Evolutionary conservation across 2,888 invertebrate genomes (phyloP).

Genomic region (Ichneumon xanthorius): DNA sequence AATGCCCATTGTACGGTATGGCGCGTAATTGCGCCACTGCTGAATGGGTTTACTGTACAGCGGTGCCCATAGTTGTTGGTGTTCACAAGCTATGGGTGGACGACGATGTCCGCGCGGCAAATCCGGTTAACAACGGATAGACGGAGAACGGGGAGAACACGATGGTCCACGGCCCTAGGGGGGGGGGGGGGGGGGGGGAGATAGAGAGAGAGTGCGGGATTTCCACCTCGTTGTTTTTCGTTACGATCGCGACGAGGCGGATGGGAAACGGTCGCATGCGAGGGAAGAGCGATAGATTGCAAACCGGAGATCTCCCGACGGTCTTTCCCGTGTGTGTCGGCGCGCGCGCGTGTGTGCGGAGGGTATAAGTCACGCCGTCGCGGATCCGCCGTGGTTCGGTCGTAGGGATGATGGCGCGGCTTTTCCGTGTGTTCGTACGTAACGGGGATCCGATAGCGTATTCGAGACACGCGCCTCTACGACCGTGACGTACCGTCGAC

Average conservation of each 20-base stretch:
- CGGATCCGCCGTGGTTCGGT: slow-evolving; percentile 60
- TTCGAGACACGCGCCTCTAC: slow-evolving; percentile 77
- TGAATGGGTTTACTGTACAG: slow-evolving; percentile 60
- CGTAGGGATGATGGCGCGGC: slow-evolving; percentile 10
- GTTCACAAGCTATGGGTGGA: slow-evolving; percentile 54
- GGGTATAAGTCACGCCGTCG: slow-evolving; percentile 65
- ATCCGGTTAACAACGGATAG: slow-evolving; percentile 58
- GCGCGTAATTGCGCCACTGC: slow-evolving; percentile 69
- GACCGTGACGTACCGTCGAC: slow-evolving; percentile 77
- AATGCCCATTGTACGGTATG: slow-evolving; percentile 64
- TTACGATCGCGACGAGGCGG: slow-evolving; percentile 20
- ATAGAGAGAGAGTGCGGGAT: slow-evolving; percentile 35
- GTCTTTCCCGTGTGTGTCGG: slow-evolving; percentile 12
- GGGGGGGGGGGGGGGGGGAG: background rate
- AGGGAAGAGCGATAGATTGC: slow-evolving; percentile 68
- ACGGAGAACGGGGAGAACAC: slow-evolving; percentile 19
- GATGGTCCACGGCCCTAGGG: slow-evolving; percentile 12
- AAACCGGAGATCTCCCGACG: slow-evolving; percentile 64
- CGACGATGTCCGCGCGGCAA: slow-evolving; percentile 54
- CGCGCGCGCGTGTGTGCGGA: slow-evolving; percentile 17
- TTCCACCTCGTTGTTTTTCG: slow-evolving; percentile 50
- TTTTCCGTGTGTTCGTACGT: background rate
- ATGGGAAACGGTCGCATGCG: slow-evolving; percentile 30
- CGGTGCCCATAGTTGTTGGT: slow-evolving; percentile 48
- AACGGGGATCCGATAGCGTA: slow-evolving; percentile 62